These are phyloP conservation scores for Physocephala rufipes DNA, from an alignment of 2,888 invertebrate genomes.

Conservation along the genomic window DNA sequence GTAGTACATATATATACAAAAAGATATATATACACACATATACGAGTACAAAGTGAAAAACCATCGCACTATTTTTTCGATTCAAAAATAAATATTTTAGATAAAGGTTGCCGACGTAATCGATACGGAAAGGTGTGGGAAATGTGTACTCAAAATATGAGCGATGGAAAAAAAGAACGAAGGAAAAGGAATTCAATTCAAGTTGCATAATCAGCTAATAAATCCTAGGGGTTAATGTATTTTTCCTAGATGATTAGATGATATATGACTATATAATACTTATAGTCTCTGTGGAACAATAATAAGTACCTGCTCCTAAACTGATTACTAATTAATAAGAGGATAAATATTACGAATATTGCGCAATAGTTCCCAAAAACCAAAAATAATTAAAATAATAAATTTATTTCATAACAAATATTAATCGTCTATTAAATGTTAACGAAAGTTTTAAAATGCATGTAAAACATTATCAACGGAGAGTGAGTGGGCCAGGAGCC, in stretches of 20 bases:
- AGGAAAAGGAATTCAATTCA: not conserved
- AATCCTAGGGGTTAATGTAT: too few relatives aligned
- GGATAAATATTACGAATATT: too few relatives aligned
- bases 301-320: too few relatives aligned
- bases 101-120: not conserved
- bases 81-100: too few relatives aligned
- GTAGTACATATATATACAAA: conserved; percentile 1
- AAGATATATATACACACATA: conserved; percentile 14
- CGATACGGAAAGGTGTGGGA: not conserved
- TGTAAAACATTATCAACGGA: conserved; percentile 65
- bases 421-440: not conserved
- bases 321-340: too few relatives aligned
- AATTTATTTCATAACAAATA: too few relatives aligned
- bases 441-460: conserved; percentile 58
- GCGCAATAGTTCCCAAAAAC: too few relatives aligned
- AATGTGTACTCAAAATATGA: conserved; percentile 4
- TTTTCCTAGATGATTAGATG: too few relatives aligned
- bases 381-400: too few relatives aligned
- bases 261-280: too few relatives aligned
- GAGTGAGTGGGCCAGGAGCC: conserved; percentile 66
- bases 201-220: too few relatives aligned
- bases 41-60: conserved; percentile 2
- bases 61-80: not conserved
- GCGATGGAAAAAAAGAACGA: not conserved
- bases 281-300: too few relatives aligned